phyloP scores from a whole-genome alignment of 2,888 invertebrate genomes.

The Eurois occulta region DNA sequence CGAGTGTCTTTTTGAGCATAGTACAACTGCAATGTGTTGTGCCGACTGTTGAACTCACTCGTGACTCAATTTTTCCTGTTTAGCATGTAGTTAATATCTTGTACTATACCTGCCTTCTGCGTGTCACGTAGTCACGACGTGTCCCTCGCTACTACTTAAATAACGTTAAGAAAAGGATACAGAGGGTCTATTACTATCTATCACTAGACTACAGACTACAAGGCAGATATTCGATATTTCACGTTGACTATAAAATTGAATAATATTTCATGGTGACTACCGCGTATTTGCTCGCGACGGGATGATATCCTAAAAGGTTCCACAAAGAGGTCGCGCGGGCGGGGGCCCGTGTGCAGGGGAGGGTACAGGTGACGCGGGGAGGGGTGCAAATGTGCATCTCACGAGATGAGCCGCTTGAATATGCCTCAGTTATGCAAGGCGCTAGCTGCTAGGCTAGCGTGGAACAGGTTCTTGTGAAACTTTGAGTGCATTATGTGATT shows the following conservation, averaged over 20 bases:
- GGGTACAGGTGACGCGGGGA: neutral
- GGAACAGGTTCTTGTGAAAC: constrained; percentile 25
- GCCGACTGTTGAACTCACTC: neutral
- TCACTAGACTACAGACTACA: constrained; percentile 8
- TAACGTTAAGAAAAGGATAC: constrained; percentile 15
- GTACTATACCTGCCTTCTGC: neutral
- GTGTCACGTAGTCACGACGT: constrained; percentile 24
- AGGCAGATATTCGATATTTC: constrained; percentile 49
- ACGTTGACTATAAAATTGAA: constrained; percentile 58
- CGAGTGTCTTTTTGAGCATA: neutral
- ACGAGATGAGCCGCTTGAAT: constrained; percentile 76
- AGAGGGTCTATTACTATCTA: constrained; percentile 20
- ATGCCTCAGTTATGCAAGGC: constrained; percentile 70
- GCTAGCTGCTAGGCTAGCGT: constrained; percentile 7
- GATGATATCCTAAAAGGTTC: constrained; percentile 76
- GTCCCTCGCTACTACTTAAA: constrained; percentile 23
- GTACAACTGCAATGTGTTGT: neutral
- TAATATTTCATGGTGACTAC: constrained; percentile 62
- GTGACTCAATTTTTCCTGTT: constrained; percentile 6
- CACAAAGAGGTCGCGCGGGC: constrained; percentile 72
- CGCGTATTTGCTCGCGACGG: constrained; percentile 52
- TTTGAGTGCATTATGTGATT: neutral
- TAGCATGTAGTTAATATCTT: constrained; percentile 11
- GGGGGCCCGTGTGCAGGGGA: constrained; percentile 47
- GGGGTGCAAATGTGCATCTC: constrained; percentile 81